Conservation (phyloP, 2,888 invertebrate species). For the Tetranychus piercei region DNA sequence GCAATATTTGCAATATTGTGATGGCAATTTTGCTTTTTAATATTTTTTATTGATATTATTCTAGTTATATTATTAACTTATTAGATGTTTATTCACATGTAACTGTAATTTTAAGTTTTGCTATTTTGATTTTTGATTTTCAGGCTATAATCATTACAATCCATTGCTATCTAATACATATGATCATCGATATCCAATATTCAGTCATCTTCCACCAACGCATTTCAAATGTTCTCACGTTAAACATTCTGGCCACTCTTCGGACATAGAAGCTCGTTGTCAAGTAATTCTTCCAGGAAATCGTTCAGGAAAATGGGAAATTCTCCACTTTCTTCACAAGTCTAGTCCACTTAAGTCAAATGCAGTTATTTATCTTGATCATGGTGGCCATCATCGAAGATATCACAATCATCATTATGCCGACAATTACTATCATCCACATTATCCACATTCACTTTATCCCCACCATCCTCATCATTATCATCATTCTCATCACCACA, state of each 20-base stretch:
- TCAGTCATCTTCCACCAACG: background rate
- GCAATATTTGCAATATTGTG: no score
- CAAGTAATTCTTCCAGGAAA: conserved; percentile 6
- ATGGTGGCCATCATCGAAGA: background rate
- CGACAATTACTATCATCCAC: background rate
- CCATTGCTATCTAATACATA: background rate
- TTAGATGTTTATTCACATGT: background rate
- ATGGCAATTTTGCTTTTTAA: no score
- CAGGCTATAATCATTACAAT: background rate
- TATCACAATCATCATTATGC: background rate
- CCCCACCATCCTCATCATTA: background rate
- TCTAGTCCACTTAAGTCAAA: conserved; percentile 1
- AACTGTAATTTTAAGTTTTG: background rate
- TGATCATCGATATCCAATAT: background rate
- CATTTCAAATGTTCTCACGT: conserved; percentile 3
- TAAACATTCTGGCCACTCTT: background rate
- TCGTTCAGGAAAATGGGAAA: conserved; percentile 4
- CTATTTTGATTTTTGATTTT: background rate
- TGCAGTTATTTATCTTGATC: conserved; percentile 2
- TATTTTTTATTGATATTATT: no score
- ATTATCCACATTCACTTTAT: background rate
- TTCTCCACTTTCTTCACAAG: conserved; percentile 4
- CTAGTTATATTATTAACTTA: no score
- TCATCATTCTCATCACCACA: background rate
- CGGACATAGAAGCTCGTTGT: conserved; percentile 7